Evolutionary conservation across 2,888 invertebrate species (phyloP).

Genomic region (Brachylomia viminalis): DNA sequence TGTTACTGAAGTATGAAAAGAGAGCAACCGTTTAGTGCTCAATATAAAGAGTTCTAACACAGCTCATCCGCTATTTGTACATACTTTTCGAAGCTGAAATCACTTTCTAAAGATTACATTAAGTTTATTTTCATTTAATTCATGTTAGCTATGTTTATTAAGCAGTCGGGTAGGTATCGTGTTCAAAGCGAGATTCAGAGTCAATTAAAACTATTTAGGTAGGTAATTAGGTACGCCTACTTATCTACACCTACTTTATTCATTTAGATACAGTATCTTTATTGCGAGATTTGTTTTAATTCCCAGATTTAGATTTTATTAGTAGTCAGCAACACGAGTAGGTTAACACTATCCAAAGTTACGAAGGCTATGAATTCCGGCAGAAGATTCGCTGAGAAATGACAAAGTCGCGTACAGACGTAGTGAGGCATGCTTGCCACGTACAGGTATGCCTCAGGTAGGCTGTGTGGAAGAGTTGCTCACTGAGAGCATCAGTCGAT

Average conservation of each 20-base stretch:
- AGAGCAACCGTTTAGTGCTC: background rate
- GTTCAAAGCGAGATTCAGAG: background rate
- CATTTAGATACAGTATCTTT: background rate
- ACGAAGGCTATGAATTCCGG: background rate
- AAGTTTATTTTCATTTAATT: constrained; percentile 22
- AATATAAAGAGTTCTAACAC: background rate
- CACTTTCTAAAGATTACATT: constrained; percentile 16
- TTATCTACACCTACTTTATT: constrained; percentile 5
- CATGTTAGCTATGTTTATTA: background rate
- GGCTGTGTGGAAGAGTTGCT: background rate
- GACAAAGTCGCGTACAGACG: background rate
- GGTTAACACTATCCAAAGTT: background rate
- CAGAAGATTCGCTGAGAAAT: background rate
- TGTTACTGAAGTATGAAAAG: background rate
- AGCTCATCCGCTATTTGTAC: constrained; percentile 5
- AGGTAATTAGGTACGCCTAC: constrained; percentile 10
- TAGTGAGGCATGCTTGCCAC: background rate
- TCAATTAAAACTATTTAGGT: constrained; percentile 9
- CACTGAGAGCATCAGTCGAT: background rate
- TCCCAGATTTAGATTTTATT: constrained; percentile 6
- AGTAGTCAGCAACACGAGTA: background rate
- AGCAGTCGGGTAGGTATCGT: background rate
- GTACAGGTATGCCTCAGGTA: background rate
- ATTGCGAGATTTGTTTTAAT: background rate
- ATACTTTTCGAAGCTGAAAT: constrained; percentile 14